phyloP scores from a whole-genome alignment of 1,140 invertebrate species.

The Drosophila ogumai region DNA sequence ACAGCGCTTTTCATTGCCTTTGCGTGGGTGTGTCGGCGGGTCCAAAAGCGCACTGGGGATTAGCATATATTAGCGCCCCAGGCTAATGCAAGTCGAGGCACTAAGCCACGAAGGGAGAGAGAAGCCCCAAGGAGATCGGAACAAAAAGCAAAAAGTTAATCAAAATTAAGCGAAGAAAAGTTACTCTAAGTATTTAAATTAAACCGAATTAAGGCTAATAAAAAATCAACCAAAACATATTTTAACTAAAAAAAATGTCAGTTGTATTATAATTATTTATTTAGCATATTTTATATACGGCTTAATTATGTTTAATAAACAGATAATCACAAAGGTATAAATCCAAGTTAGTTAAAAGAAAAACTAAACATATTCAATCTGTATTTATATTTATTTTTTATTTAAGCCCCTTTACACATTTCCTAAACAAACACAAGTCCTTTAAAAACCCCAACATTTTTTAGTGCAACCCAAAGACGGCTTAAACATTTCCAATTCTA shows the following conservation, averaged over 20 bases:
- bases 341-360: neutral
- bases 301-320: neutral
- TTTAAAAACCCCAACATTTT: neutral
- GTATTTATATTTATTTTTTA: neutral
- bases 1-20: conserved; percentile 20
- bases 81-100: conserved; percentile 23
- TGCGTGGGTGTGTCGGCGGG: conserved; percentile 67
- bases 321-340: no score
- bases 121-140: conserved; percentile 21
- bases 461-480: conserved; percentile 12
- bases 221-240: no score
- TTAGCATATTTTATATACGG: no score
- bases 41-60: conserved; percentile 55
- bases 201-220: neutral
- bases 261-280: neutral
- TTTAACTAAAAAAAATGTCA: neutral
- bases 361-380: neutral
- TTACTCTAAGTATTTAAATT: conserved; percentile 10
- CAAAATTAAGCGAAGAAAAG: neutral
- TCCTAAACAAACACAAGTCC: conserved; percentile 2
- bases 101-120: conserved; percentile 29
- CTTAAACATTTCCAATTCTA: conserved; percentile 9
- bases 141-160: conserved; percentile 19
- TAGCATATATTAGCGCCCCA: conserved; percentile 59
- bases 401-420: neutral